Percentiles rank a stretch among this genome's conserved stretches.
Evolutionary conservation across 2,797 vertebrate species (phyloP).

Genomic region (Nyctalus aviator): DNA sequence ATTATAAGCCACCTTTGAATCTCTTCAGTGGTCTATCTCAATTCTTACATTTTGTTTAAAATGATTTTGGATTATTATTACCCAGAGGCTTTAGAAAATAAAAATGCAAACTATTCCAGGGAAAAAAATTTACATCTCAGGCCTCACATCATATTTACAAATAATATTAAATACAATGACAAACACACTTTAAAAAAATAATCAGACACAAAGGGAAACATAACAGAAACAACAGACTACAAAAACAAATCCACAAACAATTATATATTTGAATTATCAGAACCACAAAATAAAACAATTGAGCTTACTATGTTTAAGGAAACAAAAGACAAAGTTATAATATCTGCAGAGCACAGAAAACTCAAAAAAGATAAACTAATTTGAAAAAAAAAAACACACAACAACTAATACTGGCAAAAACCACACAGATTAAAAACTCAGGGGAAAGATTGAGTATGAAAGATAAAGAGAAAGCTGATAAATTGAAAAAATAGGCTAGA

Average conservation of each 20-base stretch:
- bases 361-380: not conserved
- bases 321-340: constrained; percentile 44
- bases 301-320: not conserved
- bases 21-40: not conserved
- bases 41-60: constrained; percentile 14
- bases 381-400: constrained; percentile 1
- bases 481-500: constrained; percentile 5
- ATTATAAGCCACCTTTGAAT: not conserved
- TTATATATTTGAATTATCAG: not conserved
- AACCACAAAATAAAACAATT: not conserved
- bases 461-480: not conserved
- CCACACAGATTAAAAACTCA: not conserved
- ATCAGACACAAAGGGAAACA: not conserved
- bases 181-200: constrained; percentile 3
- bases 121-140: not conserved
- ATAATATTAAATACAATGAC: constrained; percentile 6
- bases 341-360: not conserved
- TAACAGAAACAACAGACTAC: not conserved
- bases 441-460: not conserved
- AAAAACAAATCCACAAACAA: not conserved
- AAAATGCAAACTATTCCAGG: not conserved
- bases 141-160: not conserved
- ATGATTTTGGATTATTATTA: not conserved
- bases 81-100: not conserved
- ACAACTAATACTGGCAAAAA: not conserved